Base-by-base conservation (phyloP, 37 sponge, comb jelly and placozoan genomes). In the Theonella swinhoei region DNA sequence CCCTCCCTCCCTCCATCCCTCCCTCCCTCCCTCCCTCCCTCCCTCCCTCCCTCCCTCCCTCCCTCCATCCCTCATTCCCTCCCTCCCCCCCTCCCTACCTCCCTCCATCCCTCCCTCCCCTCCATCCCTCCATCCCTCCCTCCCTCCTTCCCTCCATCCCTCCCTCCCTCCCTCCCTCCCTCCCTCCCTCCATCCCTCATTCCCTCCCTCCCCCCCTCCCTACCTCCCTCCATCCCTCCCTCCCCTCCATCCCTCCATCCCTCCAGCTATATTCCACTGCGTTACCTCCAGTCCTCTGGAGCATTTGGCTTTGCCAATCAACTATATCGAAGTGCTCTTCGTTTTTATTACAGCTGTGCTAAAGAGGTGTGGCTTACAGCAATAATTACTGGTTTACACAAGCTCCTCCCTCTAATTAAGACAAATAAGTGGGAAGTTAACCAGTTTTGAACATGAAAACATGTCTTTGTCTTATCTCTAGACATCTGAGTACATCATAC, bases 401-500 rank as follows among this genome's bases (percentile, higher is more conserved):
- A 66, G 68, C 7, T 72, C 7, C 7, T 33, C n/a, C n/a, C n/a
- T n/a, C n/a, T n/a, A n/a, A n/a, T n/a, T n/a, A n/a, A n/a, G n/a
- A n/a, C n/a, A n/a, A n/a, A n/a, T 8, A 72, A 38, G 14, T 47
- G 54, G 54, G 54, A 7, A 47, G 14, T 7, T 78, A 23, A 14
- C 5, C 33, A 29, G 65, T 78, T 33, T 78, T 3, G 36, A n/a
- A n/a, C n/a, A n/a, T n/a, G n/a, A n/a, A n/a, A n/a, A n/a, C n/a
- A 26, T 74, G 58, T 20, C 24, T 68, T 62, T 64, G 9, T 8
- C 37, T 26, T 79, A 58, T 5, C 64, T 5, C 17, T 65, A 96
- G 96, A 85, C 83, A 61, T 70, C 88, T 17, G 96, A 96, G 74
- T 93, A 88, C 64, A 72, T 96, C 42, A 83, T 90, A 30, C 86